phyloP scores from a whole-genome alignment of 2,888 invertebrate genomes.

The Parnassius mnemosyne region DNA sequence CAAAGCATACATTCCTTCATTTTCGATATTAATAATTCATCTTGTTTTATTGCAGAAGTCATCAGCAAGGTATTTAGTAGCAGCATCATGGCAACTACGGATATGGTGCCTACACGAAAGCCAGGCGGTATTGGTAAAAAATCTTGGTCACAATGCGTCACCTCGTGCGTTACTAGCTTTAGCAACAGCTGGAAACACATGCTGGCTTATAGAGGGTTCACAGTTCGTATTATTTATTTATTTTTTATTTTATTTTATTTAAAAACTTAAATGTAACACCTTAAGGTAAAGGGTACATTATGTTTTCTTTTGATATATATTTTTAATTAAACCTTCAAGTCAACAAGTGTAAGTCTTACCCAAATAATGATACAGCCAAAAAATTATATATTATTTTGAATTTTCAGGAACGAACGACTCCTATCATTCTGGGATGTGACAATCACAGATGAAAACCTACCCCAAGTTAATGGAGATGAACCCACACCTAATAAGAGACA shows the following conservation, averaged over 20 bases:
- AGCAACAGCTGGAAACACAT: constrained; percentile 47
- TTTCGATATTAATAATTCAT: background rate
- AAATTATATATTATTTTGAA: too few relatives aligned
- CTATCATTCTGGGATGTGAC: constrained; percentile 73
- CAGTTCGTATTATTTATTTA: constrained; percentile 70
- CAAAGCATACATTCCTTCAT: too few relatives aligned
- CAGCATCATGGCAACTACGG: constrained; percentile 66
- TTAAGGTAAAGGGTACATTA: too few relatives aligned
- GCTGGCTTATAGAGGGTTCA: constrained; percentile 69
- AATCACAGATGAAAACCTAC: constrained; percentile 50
- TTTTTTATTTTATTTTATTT: too few relatives aligned
- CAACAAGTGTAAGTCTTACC: too few relatives aligned
- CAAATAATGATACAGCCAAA: too few relatives aligned
- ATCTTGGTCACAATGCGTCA: constrained; percentile 62
- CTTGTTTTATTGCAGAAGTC: constrained; percentile 48
- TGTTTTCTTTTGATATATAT: background rate
- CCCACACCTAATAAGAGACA: constrained; percentile 57
- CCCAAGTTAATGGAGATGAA: constrained; percentile 56
- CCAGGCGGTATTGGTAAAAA: constrained; percentile 49
- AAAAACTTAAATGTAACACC: too few relatives aligned
- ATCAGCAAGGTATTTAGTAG: constrained; percentile 54
- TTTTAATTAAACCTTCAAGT: too few relatives aligned
- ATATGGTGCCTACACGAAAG: constrained; percentile 61
- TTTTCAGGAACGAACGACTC: constrained; percentile 67
- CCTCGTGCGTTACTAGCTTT: constrained; percentile 53